Evolutionary conservation across 1,140 invertebrate genomes (phyloP).

Genomic region (Caenorhabditis brenneri): DNA sequence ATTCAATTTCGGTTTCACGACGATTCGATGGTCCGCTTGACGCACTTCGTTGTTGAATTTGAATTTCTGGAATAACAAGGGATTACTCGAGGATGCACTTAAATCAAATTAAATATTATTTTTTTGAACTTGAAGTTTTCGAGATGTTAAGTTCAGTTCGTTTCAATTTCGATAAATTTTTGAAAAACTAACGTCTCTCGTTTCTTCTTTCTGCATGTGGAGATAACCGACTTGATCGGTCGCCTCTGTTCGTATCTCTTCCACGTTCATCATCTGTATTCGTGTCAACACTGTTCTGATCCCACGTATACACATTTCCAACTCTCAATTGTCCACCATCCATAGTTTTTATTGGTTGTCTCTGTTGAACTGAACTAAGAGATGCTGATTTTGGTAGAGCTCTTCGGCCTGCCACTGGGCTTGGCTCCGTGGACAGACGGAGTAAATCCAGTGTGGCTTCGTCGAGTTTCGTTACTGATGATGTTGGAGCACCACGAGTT

Average conservation of each 20-base stretch:
- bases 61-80: not conserved
- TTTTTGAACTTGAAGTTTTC: too few relatives aligned
- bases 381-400: slow-evolving; percentile 53
- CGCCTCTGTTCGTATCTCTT: not conserved
- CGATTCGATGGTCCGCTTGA: not conserved
- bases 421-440: slow-evolving; percentile 54
- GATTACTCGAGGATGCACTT: too few relatives aligned
- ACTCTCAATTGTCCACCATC: slow-evolving; percentile 50
- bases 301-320: slow-evolving; percentile 54
- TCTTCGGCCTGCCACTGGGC: slow-evolving; percentile 16
- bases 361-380: slow-evolving; percentile 52
- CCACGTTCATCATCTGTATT: not conserved
- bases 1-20: slow-evolving; percentile 25
- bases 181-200: slow-evolving; percentile 8
- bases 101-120: too few relatives aligned
- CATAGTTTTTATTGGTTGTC: slow-evolving; percentile 24
- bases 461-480: slow-evolving; percentile 47
- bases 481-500: slow-evolving; percentile 35
- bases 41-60: slow-evolving; percentile 20
- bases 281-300: slow-evolving; percentile 27
- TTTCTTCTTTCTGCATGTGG: slow-evolving; percentile 48
- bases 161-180: too few relatives aligned
- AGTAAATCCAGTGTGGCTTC: slow-evolving; percentile 56
- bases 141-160: too few relatives aligned
- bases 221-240: slow-evolving; percentile 42